Conservation (phyloP, 2,888 invertebrate genomes). For the Lithophane ornitopus region DNA sequence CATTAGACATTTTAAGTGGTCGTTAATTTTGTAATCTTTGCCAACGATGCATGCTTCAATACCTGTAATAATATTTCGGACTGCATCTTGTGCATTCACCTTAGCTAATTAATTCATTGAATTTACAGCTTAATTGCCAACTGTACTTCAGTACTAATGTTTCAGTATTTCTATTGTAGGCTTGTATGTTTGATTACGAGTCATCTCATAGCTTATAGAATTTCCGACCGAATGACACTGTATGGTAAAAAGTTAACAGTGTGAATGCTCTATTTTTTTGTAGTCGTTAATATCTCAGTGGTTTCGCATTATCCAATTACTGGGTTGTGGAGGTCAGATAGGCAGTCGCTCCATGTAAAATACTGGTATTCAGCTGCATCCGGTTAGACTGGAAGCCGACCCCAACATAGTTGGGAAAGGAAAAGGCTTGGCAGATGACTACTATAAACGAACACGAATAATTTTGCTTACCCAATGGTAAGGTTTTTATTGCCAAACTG, state of each 20-base stretch:
- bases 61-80: conserved; percentile 11
- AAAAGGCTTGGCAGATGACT: too few species aligned
- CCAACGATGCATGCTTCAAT: conserved; percentile 18
- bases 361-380: too few species aligned
- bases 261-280: background rate
- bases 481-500: too few species aligned
- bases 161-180: background rate
- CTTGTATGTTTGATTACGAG: conserved; percentile 5
- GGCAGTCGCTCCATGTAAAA: too few species aligned
- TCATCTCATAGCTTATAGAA: background rate
- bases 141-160: conserved; percentile 4
- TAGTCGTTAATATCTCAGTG: too few species aligned
- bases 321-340: too few species aligned
- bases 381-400: too few species aligned
- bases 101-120: conserved; percentile 16
- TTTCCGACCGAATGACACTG: background rate
- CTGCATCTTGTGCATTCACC: conserved; percentile 35
- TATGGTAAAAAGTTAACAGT: background rate
- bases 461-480: too few species aligned
- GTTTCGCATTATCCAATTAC: too few species aligned
- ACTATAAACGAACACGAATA: too few species aligned
- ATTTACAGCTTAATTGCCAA: background rate
- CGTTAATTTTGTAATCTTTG: conserved; percentile 53
- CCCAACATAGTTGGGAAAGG: too few species aligned
- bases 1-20: conserved; percentile 55